Base-by-base conservation (phyloP, 2,113 vertebrate species). In the Lampris incognitus region DNA sequence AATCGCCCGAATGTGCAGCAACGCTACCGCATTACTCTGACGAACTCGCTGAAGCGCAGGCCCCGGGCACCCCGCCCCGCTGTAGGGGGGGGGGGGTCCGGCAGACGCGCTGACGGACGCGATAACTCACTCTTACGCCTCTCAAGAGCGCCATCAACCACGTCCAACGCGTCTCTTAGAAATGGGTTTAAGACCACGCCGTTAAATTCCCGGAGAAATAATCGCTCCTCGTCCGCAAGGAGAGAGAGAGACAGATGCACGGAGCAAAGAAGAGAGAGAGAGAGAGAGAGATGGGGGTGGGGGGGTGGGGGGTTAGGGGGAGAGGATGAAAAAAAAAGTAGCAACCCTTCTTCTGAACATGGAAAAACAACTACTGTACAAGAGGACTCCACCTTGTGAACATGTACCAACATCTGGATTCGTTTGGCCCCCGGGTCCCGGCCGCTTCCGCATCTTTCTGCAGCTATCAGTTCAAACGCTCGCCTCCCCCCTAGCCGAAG, bases 351-450 rank as follows among this genome's bases (percentile, higher is more conserved):
- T 85, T 83, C 82, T 85, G 76, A 89, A 88, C 76, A 85, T 82
- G 82, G 74, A 84, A 87, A 87, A 87, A 86, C 70, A 87, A 88
- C 85, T 92, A 89, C 88, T 84, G 88, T 88, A 88, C 79, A 85
- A 86, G 76, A 59, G 66, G 85, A 79, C 78, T 87, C 87, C 85
- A 90, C 87, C 84, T 91, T 86, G 82, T 71, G 85, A 91, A 87
- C 86, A 89, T 52, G 78, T 51, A 44, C 64, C 66, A 61, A 92
- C 90, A 92, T 93, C 89, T 92, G 91, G 89, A 88, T 90, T 81
- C 77, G 87, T 86, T 92, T 88, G 86, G 90, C 85, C 89, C 76
- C 82, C 56, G 69, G 85, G 78, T 58, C 80, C 86, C 2, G 52
- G 76, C 55, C 62, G 83, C 81, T 85, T 89, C 81, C 67, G 68